These are phyloP conservation scores for Hydriomena furcata DNA, from an alignment of 2,888 invertebrate species.

Conservation along the genomic window DNA sequence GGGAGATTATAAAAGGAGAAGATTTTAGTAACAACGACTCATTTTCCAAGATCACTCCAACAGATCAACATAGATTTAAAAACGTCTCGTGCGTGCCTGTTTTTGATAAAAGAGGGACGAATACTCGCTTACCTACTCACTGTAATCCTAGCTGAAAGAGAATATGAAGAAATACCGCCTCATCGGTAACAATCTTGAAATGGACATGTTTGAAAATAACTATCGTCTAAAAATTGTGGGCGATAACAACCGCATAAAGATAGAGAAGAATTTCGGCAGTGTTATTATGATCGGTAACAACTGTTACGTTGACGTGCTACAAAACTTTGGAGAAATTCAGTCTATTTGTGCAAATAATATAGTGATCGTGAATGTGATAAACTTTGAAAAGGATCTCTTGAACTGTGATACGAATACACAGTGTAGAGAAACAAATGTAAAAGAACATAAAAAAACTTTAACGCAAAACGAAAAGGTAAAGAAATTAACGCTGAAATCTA, in stretches of 20 bases:
- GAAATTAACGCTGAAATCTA: background rate
- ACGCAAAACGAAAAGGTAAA: background rate
- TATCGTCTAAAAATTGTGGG: slow-evolving; percentile 50
- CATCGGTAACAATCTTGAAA: slow-evolving; percentile 48
- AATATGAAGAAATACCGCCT: slow-evolving; percentile 51
- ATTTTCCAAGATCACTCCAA: background rate
- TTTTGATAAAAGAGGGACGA: background rate
- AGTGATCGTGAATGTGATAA: slow-evolving; percentile 18
- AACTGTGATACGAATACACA: background rate
- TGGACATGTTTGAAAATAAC: slow-evolving; percentile 49
- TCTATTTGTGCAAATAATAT: slow-evolving; percentile 37
- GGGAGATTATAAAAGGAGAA: slow-evolving; percentile 11
- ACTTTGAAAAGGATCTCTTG: background rate
- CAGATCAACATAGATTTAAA: background rate
- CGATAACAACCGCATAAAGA: slow-evolving; percentile 50
- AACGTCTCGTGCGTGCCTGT: background rate
- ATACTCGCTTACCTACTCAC: background rate
- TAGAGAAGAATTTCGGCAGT: slow-evolving; percentile 47
- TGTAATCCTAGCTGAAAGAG: background rate
- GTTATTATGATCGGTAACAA: slow-evolving; percentile 49
- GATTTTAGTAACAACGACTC: background rate
- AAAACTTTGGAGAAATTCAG: slow-evolving; percentile 48
- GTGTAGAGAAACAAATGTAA: background rate
- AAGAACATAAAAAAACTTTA: background rate
- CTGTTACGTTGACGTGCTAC: slow-evolving; percentile 44